These are phyloP conservation scores for Pogonophryne albipinna DNA, from an alignment of 2,797 vertebrate species.

Conservation along the genomic window DNA sequence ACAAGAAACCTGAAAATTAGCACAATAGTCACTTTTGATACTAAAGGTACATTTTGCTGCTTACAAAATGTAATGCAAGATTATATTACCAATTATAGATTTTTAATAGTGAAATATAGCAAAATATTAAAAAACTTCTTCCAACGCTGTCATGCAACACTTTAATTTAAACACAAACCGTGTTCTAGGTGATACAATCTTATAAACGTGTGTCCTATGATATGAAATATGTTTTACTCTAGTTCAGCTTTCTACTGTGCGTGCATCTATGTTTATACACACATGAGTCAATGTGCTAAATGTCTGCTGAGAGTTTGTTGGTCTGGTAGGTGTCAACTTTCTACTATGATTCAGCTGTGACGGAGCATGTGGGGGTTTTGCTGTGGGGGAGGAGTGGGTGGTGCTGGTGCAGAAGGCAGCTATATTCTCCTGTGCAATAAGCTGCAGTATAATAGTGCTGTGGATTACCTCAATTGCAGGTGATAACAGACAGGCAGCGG, in stretches of 20 bases:
- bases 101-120: neutral
- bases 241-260: neutral
- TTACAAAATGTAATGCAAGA: too few relatives aligned
- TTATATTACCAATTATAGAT: too few relatives aligned
- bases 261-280: neutral
- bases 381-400: conserved; percentile 8
- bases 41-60: too few relatives aligned
- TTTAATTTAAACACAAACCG: neutral
- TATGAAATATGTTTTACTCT: too few relatives aligned
- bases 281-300: conserved; percentile 8
- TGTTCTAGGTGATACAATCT: neutral
- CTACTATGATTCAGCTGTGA: conserved; percentile 77
- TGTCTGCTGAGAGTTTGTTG: conserved; percentile 42
- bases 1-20: too few relatives aligned
- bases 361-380: conserved; percentile 44
- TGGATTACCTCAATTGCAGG: conserved; percentile 92
- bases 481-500: conserved; percentile 91
- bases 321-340: conserved; percentile 83
- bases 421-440: conserved; percentile 89
- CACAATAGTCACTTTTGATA: too few relatives aligned
- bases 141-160: neutral
- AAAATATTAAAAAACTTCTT: neutral
- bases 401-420: conserved; percentile 69
- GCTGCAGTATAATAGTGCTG: conserved; percentile 85
- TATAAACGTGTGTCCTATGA: neutral